A percentile compares a stretch with the other conserved stretches of the same genome.
Conservation (phyloP, 2,888 invertebrate genomes). For the Agrenia bidenticulata region DNA sequence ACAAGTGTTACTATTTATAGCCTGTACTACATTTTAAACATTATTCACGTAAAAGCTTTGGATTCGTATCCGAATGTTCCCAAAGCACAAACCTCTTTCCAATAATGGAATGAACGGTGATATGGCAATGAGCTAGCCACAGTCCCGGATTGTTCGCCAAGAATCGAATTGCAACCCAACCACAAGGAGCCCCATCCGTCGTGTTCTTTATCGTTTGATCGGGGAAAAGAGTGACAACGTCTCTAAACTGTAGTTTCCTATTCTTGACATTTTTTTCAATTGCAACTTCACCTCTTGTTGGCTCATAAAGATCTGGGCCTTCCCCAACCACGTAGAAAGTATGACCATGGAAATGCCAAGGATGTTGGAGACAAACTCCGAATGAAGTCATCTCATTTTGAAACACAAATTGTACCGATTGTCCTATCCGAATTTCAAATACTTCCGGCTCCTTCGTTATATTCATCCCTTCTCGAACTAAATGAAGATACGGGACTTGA, state of each 20-base stretch:
- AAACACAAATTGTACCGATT: slow-evolving; percentile 41
- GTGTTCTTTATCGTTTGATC: slow-evolving; percentile 24
- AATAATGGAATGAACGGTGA: slow-evolving; percentile 38
- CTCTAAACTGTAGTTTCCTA: slow-evolving; percentile 22
- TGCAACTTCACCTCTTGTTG: not conserved
- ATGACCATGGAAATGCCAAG: slow-evolving; percentile 46
- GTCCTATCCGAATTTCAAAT: slow-evolving; percentile 28
- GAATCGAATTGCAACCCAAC: slow-evolving; percentile 42
- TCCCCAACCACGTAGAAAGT: slow-evolving; percentile 39
- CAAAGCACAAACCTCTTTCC: slow-evolving; percentile 43
- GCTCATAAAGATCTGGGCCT: slow-evolving; percentile 32
- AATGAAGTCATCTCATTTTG: slow-evolving; percentile 38
- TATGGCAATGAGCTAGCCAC: slow-evolving; percentile 46
- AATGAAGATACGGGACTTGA: slow-evolving; percentile 21
- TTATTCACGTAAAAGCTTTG: no score
- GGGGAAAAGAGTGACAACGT: slow-evolving; percentile 41
- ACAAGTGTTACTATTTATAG: no score
- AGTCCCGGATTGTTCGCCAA: slow-evolving; percentile 40
- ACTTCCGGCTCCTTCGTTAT: slow-evolving; percentile 19
- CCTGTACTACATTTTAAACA: no score
- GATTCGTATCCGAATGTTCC: slow-evolving; percentile 17
- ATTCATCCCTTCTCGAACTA: slow-evolving; percentile 1
- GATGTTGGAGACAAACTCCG: slow-evolving; percentile 42
- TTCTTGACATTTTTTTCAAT: slow-evolving; percentile 26
- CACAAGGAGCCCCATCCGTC: slow-evolving; percentile 36